Evolutionary conservation across 92 coral and sea anemone genomes (phyloP).

Genomic region (Paramuricea clavata): DNA sequence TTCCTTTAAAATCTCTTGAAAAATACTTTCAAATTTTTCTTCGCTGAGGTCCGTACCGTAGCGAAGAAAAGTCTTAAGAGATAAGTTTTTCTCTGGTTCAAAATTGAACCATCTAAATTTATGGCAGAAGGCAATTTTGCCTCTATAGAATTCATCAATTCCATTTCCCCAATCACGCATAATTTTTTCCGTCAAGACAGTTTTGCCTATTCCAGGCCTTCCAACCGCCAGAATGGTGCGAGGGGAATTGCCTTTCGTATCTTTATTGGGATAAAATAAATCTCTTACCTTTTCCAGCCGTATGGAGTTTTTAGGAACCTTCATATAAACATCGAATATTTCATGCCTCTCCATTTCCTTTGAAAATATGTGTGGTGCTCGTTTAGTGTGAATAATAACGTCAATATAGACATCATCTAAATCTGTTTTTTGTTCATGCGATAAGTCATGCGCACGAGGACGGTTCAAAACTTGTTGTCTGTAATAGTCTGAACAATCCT

Average conservation of each 20-base stretch:
- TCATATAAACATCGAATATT: not conserved
- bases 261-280: slow-evolving; percentile 26
- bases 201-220: slow-evolving; percentile 75
- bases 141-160: too few relatives aligned
- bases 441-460: not conserved
- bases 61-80: too few relatives aligned
- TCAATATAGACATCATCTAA: not conserved
- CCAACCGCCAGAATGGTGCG: slow-evolving; percentile 38
- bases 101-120: too few relatives aligned
- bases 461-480: not conserved
- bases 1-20: too few relatives aligned
- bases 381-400: slow-evolving; percentile 50
- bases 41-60: too few relatives aligned
- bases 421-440: not conserved
- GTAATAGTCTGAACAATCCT: not conserved
- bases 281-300: slow-evolving; percentile 44
- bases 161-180: too few relatives aligned
- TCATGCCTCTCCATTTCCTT: not conserved
- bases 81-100: too few relatives aligned
- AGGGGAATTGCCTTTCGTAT: not conserved
- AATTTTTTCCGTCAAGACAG: too few relatives aligned
- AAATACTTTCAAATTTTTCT: too few relatives aligned
- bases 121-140: too few relatives aligned
- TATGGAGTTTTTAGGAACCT: slow-evolving; percentile 39
- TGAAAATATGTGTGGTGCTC: not conserved